Evolutionary conservation across 1,140 invertebrate species (phyloP).

Genomic region (Brachionus asplanchnoidis): DNA sequence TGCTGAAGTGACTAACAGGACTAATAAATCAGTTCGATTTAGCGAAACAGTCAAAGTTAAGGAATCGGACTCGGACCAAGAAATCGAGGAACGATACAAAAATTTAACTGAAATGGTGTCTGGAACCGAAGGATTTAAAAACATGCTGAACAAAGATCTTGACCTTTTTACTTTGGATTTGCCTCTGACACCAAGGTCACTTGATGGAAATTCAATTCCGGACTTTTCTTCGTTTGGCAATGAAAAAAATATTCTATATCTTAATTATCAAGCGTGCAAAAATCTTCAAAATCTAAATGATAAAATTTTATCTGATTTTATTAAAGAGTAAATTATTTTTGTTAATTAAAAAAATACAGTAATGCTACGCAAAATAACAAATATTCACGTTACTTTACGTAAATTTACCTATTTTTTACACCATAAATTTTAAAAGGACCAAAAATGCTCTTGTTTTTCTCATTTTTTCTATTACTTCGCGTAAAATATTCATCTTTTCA

Average conservation of each 20-base stretch:
- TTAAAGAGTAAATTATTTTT: conserved; percentile 22
- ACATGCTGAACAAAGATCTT: background rate
- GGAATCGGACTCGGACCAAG: background rate
- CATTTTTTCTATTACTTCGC: too few relatives aligned
- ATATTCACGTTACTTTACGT: too few relatives aligned
- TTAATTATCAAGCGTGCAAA: background rate
- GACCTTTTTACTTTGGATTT: conserved; percentile 1
- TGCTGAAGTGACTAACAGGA: background rate
- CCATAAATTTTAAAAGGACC: too few relatives aligned
- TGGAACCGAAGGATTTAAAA: background rate
- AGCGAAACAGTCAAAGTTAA: background rate
- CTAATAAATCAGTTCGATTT: background rate
- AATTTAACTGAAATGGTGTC: background rate
- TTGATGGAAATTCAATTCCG: background rate
- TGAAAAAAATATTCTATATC: background rate
- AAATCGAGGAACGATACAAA: background rate
- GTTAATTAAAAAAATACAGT: background rate
- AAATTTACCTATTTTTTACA: too few relatives aligned
- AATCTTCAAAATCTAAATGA: conserved; percentile 6
- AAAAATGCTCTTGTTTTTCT: too few relatives aligned
- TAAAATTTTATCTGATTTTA: background rate
- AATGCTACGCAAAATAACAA: too few relatives aligned
- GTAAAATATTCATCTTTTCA: too few relatives aligned
- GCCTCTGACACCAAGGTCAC: conserved; percentile 28
- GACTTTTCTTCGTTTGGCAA: background rate